Percentiles rank a stretch among this genome's conserved stretches.
Conservation (phyloP, 2,113 vertebrate species). For the Hepsetus odoe region DNA sequence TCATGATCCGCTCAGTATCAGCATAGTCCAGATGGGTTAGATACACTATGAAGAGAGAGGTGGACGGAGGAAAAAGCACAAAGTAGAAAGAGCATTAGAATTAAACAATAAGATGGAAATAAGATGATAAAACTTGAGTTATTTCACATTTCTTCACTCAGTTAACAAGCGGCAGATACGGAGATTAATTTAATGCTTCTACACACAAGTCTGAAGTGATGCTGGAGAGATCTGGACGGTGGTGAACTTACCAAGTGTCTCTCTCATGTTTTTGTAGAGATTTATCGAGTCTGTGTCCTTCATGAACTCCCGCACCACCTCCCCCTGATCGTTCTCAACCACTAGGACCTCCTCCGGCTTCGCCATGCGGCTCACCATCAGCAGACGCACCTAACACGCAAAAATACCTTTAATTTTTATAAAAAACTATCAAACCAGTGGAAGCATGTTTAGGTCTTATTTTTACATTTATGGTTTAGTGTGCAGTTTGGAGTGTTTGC, state of each 20-base stretch:
- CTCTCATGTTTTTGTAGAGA: conserved; percentile 99
- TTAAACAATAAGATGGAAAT: neutral
- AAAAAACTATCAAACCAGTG: too few relatives aligned
- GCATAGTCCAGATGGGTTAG: conserved; percentile 98
- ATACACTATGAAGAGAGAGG: conserved; percentile 82
- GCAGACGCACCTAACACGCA: conserved; percentile 86
- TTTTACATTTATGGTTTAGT: too few relatives aligned
- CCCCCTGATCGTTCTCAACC: conserved; percentile 98
- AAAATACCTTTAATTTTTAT: neutral
- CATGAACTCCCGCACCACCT: conserved; percentile 98
- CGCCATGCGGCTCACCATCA: conserved; percentile 99
- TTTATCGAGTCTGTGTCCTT: conserved; percentile 99
- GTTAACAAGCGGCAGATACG: too few relatives aligned
- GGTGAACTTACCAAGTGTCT: conserved; percentile 87
- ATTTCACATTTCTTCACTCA: too few relatives aligned
- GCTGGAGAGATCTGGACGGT: too few relatives aligned
- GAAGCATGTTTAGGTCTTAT: too few relatives aligned
- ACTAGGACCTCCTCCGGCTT: conserved; percentile 98
- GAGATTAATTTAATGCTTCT: too few relatives aligned
- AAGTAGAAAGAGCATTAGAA: neutral
- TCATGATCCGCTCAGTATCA: conserved; percentile 98
- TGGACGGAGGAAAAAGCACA: neutral
- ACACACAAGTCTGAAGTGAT: too few relatives aligned
- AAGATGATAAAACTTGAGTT: too few relatives aligned
- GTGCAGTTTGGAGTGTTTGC: neutral